Evolutionary conservation across 1,140 invertebrate genomes (phyloP), one percentile per base, ranked within the genome.

Genomic region (Drosophila tropicalis): DNA sequence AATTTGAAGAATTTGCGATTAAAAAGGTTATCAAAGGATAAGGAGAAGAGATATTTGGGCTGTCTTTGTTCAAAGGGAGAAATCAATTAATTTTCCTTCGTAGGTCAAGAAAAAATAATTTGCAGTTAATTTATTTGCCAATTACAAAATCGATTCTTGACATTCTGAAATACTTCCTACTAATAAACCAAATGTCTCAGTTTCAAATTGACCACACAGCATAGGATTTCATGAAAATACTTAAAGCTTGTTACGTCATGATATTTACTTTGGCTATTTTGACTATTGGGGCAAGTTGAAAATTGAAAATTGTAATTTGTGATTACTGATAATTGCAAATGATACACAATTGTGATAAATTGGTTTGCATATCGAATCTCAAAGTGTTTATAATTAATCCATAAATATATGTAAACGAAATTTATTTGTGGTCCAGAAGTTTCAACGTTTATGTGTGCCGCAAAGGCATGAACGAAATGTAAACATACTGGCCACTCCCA

Each of bases 261-360:
- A 12, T 19, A 51, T 29, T 29, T 29, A 29, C 29, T 5, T 29
- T 29, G 29, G 29, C 5, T 29, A 5, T 29, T 29, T 29, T 5
- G 5, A 29, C 5, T 29, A 29, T 29, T 29, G 29, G 29, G 44
- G 3, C 17, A 12, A 12, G 44, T 51, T 51, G 17, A 19, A 19
- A 51, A 22, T 22, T 22, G 22, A 22, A 22, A 22, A 51, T 51
- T 51, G 17, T 22, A 22, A 51, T 51, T 51, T 51, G 44, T 51
- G 44, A 51, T 51, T 51, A 51, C 19, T 22, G 44, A 51, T 51
- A 51, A 51, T 51, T 51, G 44, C 17, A 51, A 51, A 22, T 51
- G 44, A 51, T 51, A 4, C 17, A 22, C 17, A 51, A 51, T 51
- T 51, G 15, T 51, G 17, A 51, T 51, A 51, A 51, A 51, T 51